Evolutionary conservation across 2,797 vertebrate species (phyloP).

Genomic region (Eulemur rubriventer): DNA sequence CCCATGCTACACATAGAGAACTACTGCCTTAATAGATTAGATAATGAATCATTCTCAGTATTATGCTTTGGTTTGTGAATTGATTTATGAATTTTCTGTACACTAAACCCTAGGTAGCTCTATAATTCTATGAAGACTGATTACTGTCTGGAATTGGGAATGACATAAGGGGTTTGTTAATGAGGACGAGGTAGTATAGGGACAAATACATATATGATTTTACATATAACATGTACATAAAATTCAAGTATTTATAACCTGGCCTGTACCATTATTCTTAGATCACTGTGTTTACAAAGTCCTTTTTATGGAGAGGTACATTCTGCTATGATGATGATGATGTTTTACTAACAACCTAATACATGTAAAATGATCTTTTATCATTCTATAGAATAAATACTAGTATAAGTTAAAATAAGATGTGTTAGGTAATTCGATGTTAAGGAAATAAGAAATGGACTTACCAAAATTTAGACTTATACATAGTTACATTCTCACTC

Average conservation of each 20-base stretch:
- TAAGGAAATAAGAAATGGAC: not conserved
- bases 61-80: conserved; percentile 23
- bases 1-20: not conserved
- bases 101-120: not conserved
- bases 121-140: not conserved
- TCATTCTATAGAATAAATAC: not conserved
- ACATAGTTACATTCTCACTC: not conserved
- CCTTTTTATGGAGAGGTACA: not conserved
- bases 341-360: not conserved
- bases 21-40: not conserved
- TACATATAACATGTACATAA: not conserved
- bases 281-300: not conserved
- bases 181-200: not conserved
- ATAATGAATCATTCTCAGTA: conserved; percentile 5
- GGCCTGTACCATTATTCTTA: not conserved
- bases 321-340: not conserved
- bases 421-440: not conserved
- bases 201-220: not conserved
- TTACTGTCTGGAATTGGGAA: not conserved
- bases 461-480: not conserved
- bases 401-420: not conserved
- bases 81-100: not conserved
- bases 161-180: not conserved
- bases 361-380: not conserved
- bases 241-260: not conserved